Conservation (phyloP, 2,113 vertebrate genomes). For the Upupa epops region DNA sequence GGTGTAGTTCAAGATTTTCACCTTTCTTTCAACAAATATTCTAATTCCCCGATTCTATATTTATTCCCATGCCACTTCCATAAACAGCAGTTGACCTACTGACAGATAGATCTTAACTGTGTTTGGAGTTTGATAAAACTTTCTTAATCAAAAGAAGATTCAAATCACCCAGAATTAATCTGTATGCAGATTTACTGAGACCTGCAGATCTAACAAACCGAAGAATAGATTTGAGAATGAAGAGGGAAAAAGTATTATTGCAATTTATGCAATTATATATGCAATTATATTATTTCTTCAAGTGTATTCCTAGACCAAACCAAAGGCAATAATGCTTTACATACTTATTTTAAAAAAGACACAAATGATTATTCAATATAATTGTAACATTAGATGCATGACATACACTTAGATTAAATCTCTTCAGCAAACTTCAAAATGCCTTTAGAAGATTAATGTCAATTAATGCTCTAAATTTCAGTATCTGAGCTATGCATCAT, state of each 20-base stretch:
- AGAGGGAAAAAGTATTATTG: not conserved
- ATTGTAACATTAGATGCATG: not conserved
- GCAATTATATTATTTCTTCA: not conserved
- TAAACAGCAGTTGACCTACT: not conserved
- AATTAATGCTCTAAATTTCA: not conserved
- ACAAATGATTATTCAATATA: not conserved
- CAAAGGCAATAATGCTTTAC: not conserved
- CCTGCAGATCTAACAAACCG: not conserved
- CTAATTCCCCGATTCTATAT: not conserved
- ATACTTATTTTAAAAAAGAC: not conserved
- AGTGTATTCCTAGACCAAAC: not conserved
- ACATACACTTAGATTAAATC: not conserved
- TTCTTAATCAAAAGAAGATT: not conserved
- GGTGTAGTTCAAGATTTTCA: not conserved
- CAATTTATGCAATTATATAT: not conserved
- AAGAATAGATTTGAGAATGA: not conserved
- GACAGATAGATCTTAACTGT: not conserved
- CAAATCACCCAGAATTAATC: not conserved
- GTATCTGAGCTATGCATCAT: not conserved
- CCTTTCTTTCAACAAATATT: not conserved
- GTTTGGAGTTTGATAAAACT: not conserved
- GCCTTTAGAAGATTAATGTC: not conserved
- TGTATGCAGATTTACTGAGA: not conserved
- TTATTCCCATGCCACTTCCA: not conserved
- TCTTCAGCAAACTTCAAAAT: not conserved